Evolutionary conservation across 1,140 invertebrate genomes (phyloP).

Genomic region (Aphis craccivora): DNA sequence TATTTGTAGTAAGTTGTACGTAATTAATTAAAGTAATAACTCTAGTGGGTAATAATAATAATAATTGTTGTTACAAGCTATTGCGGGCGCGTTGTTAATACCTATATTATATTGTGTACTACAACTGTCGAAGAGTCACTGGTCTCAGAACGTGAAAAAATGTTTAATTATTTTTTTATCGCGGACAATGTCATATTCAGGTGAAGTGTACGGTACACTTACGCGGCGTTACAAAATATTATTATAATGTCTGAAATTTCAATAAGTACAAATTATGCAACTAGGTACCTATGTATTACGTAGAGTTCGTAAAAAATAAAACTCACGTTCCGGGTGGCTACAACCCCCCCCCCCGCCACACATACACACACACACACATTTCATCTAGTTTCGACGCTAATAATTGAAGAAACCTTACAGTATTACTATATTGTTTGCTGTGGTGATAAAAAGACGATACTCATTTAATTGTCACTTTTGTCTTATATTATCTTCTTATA

Average conservation of each 20-base stretch:
- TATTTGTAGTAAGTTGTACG: neutral
- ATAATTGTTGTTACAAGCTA: neutral
- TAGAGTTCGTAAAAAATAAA: neutral
- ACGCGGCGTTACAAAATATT: too few relatives aligned
- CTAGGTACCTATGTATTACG: neutral
- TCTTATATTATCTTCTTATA: too few relatives aligned
- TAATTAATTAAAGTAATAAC: neutral
- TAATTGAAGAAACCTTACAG: neutral
- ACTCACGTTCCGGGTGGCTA: neutral
- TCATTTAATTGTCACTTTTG: too few relatives aligned
- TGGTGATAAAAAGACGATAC: too few relatives aligned
- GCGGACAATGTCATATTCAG: neutral
- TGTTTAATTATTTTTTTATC: neutral
- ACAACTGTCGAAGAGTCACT: neutral
- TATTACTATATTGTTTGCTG: neutral
- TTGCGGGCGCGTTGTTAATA: neutral
- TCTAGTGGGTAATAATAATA: neutral
- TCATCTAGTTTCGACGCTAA: neutral
- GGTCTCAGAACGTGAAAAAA: neutral
- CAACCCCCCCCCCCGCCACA: neutral
- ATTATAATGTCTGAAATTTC: too few relatives aligned
- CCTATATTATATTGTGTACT: too few relatives aligned
- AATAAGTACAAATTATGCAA: neutral
- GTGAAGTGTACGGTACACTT: neutral
- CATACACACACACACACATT: too few relatives aligned